These are phyloP conservation scores for Drosophila nikananu DNA, from an alignment of 1,140 invertebrate genomes.

Conservation along the genomic window DNA sequence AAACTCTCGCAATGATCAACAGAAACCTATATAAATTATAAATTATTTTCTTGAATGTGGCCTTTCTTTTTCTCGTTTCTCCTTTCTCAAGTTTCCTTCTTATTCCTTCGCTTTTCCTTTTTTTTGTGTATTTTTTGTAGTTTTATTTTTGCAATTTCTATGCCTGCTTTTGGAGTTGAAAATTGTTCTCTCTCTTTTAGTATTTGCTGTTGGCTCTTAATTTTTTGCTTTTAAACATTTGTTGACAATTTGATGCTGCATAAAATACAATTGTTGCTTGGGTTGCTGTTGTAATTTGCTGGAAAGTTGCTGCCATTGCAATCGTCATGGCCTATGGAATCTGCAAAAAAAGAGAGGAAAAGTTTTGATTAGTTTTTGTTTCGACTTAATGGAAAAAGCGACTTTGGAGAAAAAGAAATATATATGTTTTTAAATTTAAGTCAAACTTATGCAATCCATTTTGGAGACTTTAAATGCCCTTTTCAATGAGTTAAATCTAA, in stretches of 20 bases:
- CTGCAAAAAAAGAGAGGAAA: constrained; percentile 85
- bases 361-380: constrained; percentile 72
- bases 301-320: constrained; percentile 87
- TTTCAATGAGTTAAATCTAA: neutral
- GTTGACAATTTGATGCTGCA: constrained; percentile 81
- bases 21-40: constrained; percentile 53
- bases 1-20: constrained; percentile 62
- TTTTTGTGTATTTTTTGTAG: constrained; percentile 35
- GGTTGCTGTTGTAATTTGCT: constrained; percentile 80
- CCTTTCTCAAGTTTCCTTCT: constrained; percentile 29
- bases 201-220: constrained; percentile 57
- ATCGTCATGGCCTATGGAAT: constrained; percentile 92
- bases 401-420: neutral
- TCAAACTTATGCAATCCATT: neutral
- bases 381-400: neutral
- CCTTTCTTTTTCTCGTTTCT: constrained; percentile 22
- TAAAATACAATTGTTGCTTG: constrained; percentile 83
- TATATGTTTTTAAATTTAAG: neutral
- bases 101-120: constrained; percentile 15
- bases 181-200: constrained; percentile 29
- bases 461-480: fast-evolving
- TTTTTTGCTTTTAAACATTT: constrained; percentile 77
- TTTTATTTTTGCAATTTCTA: constrained; percentile 31
- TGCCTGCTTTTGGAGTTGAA: constrained; percentile 37
- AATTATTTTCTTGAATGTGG: constrained; percentile 56